Evolutionary conservation across 2,113 vertebrate species (phyloP).

Genomic region (Hippocampus guttulatus): DNA sequence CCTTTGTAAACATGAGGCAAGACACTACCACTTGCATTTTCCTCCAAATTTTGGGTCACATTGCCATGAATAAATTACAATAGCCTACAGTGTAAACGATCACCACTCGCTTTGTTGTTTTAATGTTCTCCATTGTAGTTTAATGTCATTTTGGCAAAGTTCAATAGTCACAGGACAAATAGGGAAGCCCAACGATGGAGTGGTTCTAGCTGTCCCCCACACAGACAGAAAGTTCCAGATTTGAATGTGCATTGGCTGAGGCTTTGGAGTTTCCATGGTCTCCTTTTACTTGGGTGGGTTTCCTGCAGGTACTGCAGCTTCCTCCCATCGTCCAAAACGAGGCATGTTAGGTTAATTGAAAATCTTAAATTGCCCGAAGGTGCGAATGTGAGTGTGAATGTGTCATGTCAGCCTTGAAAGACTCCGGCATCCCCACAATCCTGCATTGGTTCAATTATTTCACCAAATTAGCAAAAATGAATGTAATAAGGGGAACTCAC

Average conservation of each 20-base stretch:
- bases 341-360: constrained; percentile 9
- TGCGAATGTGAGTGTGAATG: not conserved
- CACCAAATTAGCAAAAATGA: not conserved
- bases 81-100: not conserved
- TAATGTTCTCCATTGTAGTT: not conserved
- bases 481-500: not conserved
- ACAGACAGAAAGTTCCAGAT: not conserved
- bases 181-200: not conserved
- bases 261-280: not conserved
- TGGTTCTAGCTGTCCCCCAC: not conserved
- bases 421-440: not conserved
- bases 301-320: not conserved
- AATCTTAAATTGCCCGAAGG: constrained; percentile 2
- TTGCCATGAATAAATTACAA: not conserved
- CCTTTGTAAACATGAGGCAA: not conserved
- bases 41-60: not conserved
- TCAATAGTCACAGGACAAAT: not conserved
- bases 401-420: constrained; percentile 4
- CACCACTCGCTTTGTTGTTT: not conserved
- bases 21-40: not conserved
- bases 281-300: not conserved
- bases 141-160: not conserved
- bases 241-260: not conserved
- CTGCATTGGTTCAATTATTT: not conserved
- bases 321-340: not conserved